These are phyloP conservation scores for Myotis findleyi DNA, from an alignment of 2,797 vertebrate species.

Conservation along the genomic window DNA sequence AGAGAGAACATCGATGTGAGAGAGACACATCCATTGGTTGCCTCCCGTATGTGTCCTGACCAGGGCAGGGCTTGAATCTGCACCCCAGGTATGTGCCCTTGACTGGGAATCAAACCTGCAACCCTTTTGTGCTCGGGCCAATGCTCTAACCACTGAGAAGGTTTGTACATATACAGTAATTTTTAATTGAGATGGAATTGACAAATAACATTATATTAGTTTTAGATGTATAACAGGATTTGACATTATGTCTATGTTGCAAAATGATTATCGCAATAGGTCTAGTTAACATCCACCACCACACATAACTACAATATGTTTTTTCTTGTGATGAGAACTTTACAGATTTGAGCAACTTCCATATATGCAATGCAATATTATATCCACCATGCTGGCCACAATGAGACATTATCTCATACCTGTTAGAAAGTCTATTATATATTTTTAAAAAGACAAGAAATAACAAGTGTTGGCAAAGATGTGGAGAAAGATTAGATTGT, in stretches of 20 bases:
- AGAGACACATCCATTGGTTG: too few relatives aligned
- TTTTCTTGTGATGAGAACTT: not conserved
- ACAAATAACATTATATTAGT: not conserved
- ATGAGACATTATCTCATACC: not conserved
- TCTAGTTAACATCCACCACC: not conserved
- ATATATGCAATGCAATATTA: not conserved
- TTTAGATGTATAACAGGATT: not conserved
- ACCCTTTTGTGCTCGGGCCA: too few relatives aligned
- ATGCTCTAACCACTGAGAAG: too few relatives aligned
- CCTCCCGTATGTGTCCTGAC: too few relatives aligned
- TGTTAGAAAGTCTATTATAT: not conserved
- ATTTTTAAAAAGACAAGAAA: not conserved
- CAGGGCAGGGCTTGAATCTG: too few relatives aligned
- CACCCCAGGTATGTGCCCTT: too few relatives aligned
- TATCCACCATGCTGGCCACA: not conserved
- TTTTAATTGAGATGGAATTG: not conserved
- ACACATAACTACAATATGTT: not conserved
- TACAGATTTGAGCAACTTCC: not conserved
- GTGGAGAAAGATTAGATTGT: not conserved
- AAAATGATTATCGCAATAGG: not conserved
- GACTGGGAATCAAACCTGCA: too few relatives aligned
- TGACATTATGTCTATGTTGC: not conserved
- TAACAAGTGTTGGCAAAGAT: not conserved
- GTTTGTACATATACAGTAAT: not conserved
- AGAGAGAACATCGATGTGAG: too few relatives aligned